Percentiles rank a stretch among this genome's conserved stretches.
phyloP scores from a whole-genome alignment of 2,797 vertebrate species.

The Sardinella longiceps region DNA sequence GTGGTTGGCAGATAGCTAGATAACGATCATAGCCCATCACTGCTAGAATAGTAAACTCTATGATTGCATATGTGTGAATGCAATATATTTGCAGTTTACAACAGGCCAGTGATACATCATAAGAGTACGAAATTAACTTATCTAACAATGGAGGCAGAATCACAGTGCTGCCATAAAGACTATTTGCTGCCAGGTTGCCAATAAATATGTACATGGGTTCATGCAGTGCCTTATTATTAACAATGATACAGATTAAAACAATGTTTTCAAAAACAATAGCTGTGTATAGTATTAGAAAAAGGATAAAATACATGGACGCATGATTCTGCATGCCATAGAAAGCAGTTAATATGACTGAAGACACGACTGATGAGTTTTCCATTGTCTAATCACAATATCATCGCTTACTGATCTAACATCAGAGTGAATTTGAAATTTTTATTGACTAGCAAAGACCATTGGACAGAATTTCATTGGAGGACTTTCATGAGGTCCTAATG shows the following conservation, averaged over 20 bases:
- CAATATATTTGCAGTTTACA: slow-evolving; percentile 53
- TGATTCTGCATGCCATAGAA: slow-evolving; percentile 45
- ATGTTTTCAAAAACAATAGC: slow-evolving; percentile 36
- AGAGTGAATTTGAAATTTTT: neutral
- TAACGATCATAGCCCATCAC: slow-evolving; percentile 58
- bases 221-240: slow-evolving; percentile 31
- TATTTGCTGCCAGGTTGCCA: slow-evolving; percentile 49
- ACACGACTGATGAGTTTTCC: slow-evolving; percentile 40
- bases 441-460: neutral
- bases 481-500: too few relatives aligned
- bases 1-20: slow-evolving; percentile 53
- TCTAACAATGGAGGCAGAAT: slow-evolving; percentile 45
- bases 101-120: slow-evolving; percentile 43
- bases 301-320: slow-evolving; percentile 40
- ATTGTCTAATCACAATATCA: slow-evolving; percentile 24
- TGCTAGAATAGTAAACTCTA: slow-evolving; percentile 53
- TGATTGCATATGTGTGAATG: slow-evolving; percentile 50
- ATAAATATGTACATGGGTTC: slow-evolving; percentile 54
- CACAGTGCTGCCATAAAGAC: slow-evolving; percentile 51
- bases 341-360: slow-evolving; percentile 37
- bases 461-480: too few relatives aligned
- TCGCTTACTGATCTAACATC: too few relatives aligned
- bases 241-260: too few relatives aligned
- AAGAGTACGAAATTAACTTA: too few relatives aligned
- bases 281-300: slow-evolving; percentile 50